Evolutionary conservation across 2,888 invertebrate species (phyloP).

Genomic region (Zygaena filipendulae): DNA sequence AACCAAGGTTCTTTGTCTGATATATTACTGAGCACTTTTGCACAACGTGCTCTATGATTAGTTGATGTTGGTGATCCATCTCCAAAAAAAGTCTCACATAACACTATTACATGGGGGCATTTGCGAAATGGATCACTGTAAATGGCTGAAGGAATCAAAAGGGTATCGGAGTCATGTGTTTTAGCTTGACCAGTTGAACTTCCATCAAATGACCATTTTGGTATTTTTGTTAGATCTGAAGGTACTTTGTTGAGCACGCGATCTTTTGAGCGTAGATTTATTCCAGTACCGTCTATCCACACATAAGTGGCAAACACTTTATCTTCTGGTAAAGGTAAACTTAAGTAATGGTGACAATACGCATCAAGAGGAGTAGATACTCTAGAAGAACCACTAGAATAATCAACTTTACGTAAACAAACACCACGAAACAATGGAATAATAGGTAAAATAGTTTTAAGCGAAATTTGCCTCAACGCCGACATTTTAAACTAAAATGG

Average conservation of each 20-base stretch:
- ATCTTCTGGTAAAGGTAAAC: constrained; percentile 63
- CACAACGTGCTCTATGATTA: constrained; percentile 78
- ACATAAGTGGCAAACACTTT: constrained; percentile 76
- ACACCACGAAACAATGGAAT: constrained; percentile 1
- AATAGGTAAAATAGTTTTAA: constrained; percentile 3
- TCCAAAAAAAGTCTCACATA: constrained; percentile 84
- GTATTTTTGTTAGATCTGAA: constrained; percentile 57
- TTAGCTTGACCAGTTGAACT: constrained; percentile 93
- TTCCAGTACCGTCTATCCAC: constrained; percentile 86
- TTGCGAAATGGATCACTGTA: constrained; percentile 92
- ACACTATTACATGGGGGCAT: constrained; percentile 70
- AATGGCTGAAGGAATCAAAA: constrained; percentile 87
- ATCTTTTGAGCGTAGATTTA: constrained; percentile 75
- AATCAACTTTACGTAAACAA: constrained; percentile 20
- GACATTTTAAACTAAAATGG: no score
- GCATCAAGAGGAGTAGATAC: constrained; percentile 25
- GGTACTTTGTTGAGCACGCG: constrained; percentile 72
- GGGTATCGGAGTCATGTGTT: constrained; percentile 85
- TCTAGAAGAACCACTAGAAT: constrained; percentile 24
- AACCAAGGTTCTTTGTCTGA: constrained; percentile 83
- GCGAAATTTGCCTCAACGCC: no score
- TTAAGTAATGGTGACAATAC: constrained; percentile 33
- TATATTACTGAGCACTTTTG: constrained; percentile 60
- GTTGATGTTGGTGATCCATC: constrained; percentile 79
- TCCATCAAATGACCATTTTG: constrained; percentile 93